Evolutionary conservation across 2,113 vertebrate species (phyloP).

Genomic region (Actinemys pallida): DNA sequence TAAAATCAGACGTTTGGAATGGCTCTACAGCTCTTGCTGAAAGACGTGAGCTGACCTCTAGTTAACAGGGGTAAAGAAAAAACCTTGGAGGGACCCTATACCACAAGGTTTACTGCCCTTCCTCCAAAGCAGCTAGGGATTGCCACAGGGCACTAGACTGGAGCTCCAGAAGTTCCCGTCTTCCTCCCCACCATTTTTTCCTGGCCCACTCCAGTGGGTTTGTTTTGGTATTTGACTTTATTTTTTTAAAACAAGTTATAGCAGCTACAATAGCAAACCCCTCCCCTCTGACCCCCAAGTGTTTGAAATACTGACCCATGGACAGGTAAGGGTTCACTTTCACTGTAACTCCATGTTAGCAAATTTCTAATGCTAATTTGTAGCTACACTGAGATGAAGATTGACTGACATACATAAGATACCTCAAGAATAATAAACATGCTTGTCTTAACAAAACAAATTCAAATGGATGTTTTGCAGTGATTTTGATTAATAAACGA

Average conservation of each 20-base stretch:
- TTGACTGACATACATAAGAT: not conserved
- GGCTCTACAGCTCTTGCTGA: not conserved
- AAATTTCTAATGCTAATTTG: not conserved
- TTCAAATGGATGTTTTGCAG: not conserved
- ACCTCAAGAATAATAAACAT: not conserved
- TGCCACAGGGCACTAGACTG: not conserved
- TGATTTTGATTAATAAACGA: not conserved
- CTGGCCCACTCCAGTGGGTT: fast-evolving
- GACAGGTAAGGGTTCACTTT: not conserved
- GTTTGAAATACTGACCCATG: not conserved
- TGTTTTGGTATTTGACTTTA: not conserved
- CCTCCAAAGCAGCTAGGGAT: not conserved
- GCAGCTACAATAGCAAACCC: not conserved
- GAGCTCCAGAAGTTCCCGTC: not conserved
- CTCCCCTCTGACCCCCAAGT: not conserved
- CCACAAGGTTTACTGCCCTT: not conserved
- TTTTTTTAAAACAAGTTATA: fast-evolving
- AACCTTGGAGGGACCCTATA: not conserved
- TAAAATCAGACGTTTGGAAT: not conserved
- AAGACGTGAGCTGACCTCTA: not conserved
- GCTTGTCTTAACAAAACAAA: fast-evolving
- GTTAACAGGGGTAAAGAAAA: not conserved
- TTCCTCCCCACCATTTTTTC: not conserved
- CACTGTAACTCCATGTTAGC: not conserved
- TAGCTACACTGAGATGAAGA: not conserved